phyloP scores from a whole-genome alignment of 2,888 invertebrate genomes.

The Lepidocyrtinus sp. region DNA sequence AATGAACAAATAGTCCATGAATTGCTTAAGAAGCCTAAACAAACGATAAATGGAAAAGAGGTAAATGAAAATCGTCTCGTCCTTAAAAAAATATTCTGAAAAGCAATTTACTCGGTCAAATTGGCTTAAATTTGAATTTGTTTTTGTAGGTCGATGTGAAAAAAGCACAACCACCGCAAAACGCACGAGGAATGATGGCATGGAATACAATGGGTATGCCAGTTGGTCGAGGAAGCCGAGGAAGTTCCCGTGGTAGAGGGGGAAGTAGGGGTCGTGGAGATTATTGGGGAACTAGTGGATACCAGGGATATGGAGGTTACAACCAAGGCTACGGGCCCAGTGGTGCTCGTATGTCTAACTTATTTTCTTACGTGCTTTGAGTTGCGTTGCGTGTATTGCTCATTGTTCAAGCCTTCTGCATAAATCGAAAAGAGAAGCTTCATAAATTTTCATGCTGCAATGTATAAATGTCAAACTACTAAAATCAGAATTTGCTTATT shows the following conservation, averaged over 20 bases:
- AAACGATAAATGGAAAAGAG: slow-evolving; percentile 94
- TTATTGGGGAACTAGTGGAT: slow-evolving; percentile 65
- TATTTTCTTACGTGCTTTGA: slow-evolving; percentile 53
- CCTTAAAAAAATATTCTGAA: too few relatives aligned
- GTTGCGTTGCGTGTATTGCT: slow-evolving; percentile 41
- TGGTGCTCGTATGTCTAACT: slow-evolving; percentile 59
- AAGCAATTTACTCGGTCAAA: slow-evolving; percentile 51
- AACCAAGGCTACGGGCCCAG: slow-evolving; percentile 66
- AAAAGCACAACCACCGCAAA: slow-evolving; percentile 70
- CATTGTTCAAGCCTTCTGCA: too few relatives aligned
- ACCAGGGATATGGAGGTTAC: slow-evolving; percentile 65
- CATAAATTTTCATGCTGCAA: too few relatives aligned
- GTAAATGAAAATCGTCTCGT: too few relatives aligned
- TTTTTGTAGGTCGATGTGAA: slow-evolving; percentile 67
- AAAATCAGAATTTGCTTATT: too few relatives aligned
- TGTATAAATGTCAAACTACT: too few relatives aligned
- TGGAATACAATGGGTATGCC: slow-evolving; percentile 67
- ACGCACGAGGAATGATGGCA: slow-evolving; percentile 68
- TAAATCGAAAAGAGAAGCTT: too few relatives aligned
- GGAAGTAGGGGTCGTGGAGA: slow-evolving; percentile 67
- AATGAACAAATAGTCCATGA: slow-evolving; percentile 95
- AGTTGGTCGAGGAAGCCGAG: slow-evolving; percentile 65
- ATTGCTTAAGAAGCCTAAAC: slow-evolving; percentile 91
- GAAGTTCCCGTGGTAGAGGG: slow-evolving; percentile 69
- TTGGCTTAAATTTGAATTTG: not conserved